phyloP scores from a whole-genome alignment of 2,113 vertebrate genomes.

The Myodes glareolus region DNA sequence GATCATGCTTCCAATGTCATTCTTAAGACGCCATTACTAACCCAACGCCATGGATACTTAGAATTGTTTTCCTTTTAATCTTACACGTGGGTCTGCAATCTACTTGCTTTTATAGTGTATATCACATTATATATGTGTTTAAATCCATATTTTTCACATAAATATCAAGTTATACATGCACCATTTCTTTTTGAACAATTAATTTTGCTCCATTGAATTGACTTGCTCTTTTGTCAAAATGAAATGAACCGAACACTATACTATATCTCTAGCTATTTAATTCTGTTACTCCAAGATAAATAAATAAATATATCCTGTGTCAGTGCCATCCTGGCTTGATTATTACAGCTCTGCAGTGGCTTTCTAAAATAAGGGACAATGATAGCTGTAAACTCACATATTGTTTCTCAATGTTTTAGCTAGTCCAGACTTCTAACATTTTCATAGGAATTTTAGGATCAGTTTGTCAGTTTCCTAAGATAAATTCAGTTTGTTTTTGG shows the following conservation, averaged over 20 bases:
- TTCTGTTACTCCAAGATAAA: not conserved
- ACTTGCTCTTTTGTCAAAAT: not conserved
- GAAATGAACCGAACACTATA: not conserved
- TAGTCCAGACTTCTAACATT: not conserved
- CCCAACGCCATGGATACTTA: not conserved
- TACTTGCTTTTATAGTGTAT: not conserved
- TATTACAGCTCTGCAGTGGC: not conserved
- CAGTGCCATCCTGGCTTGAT: not conserved
- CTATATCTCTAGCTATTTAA: conserved; percentile 4
- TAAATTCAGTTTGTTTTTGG: not conserved
- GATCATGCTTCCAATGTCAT: not conserved
- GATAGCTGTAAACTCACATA: not conserved
- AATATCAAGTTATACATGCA: not conserved
- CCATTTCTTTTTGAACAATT: conserved; percentile 1
- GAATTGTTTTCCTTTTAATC: not conserved
- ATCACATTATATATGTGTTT: not conserved
- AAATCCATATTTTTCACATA: conserved; percentile 2
- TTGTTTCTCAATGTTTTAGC: not conserved
- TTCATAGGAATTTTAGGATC: not conserved
- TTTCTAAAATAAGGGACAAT: not conserved
- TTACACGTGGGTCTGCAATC: not conserved
- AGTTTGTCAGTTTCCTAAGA: conserved; percentile 4
- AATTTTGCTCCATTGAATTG: not conserved
- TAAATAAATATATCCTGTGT: not conserved
- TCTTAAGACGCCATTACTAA: not conserved